Percentiles rank a stretch among this genome's conserved stretches.
These are phyloP conservation scores for Galerucella calmariensis DNA, from an alignment of 2,888 invertebrate genomes.

Conservation along the genomic window DNA sequence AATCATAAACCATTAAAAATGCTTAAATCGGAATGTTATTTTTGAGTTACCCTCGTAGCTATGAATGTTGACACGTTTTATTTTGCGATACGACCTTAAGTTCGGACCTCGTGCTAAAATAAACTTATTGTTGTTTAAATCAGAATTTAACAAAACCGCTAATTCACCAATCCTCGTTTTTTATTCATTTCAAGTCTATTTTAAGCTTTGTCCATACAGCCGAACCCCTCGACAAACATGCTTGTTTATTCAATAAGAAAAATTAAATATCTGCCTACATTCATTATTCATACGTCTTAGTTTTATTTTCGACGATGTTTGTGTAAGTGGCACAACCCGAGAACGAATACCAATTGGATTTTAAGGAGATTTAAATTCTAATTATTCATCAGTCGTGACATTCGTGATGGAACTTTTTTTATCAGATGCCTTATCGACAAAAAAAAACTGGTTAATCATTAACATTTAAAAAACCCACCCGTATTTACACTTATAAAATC, in stretches of 20 bases:
- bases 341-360: constrained; percentile 22
- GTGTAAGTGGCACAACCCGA: constrained; percentile 19
- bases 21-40: not conserved
- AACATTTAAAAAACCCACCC: not conserved
- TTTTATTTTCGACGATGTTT: constrained; percentile 9
- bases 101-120: constrained; percentile 19
- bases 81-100: constrained; percentile 20
- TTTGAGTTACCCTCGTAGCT: not conserved
- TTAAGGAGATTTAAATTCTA: constrained; percentile 15
- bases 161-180: constrained; percentile 22
- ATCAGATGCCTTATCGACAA: constrained; percentile 1
- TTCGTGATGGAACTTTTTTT: constrained; percentile 9
- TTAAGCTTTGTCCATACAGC: constrained; percentile 5
- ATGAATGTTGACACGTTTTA: constrained; percentile 19
- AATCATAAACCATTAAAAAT: not conserved
- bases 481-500: constrained; percentile 1
- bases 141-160: constrained; percentile 22
- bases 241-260: constrained; percentile 19
- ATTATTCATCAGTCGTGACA: constrained; percentile 15
- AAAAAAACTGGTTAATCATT: not conserved
- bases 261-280: constrained; percentile 18
- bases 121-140: constrained; percentile 19
- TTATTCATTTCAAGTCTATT: constrained; percentile 13
- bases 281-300: constrained; percentile 21
- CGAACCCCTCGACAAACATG: constrained; percentile 17